phyloP scores from a whole-genome alignment of 1,140 invertebrate genomes.

The Drosophila orosa region DNA sequence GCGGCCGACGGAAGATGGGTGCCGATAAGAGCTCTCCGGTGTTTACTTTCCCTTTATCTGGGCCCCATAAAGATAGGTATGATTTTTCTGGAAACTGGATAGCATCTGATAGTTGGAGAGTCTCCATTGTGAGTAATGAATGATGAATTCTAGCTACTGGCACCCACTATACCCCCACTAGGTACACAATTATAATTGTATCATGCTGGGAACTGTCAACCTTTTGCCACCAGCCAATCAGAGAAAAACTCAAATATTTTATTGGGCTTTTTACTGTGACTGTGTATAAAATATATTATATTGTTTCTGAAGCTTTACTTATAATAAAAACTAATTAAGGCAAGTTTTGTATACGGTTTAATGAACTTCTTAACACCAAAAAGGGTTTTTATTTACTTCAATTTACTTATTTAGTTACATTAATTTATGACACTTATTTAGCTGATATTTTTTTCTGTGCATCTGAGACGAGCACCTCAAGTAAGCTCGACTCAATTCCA shows the following conservation, averaged over 20 bases:
- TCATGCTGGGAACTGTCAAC: conserved; percentile 8
- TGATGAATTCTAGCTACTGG: not conserved
- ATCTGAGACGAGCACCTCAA: not conserved
- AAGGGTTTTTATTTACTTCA: not conserved
- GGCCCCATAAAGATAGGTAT: conserved; percentile 32
- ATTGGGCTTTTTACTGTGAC: not conserved
- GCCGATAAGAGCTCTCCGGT: conserved; percentile 22
- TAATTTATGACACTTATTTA: not conserved
- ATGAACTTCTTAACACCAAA: not conserved
- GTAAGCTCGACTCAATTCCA: conserved; percentile 5
- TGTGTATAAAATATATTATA: not conserved
- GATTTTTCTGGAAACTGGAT: conserved; percentile 11
- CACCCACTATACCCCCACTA: not conserved
- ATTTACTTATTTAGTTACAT: not conserved
- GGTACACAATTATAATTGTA: too few species aligned
- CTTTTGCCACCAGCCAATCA: conserved; percentile 23
- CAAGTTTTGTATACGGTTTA: not conserved
- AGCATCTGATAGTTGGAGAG: not conserved
- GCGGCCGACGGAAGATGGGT: not conserved
- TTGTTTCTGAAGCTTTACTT: not conserved
- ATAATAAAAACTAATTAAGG: not conserved
- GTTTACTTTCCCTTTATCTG: conserved; percentile 49
- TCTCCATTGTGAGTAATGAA: not conserved
- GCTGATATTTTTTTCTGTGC: conserved; percentile 4
- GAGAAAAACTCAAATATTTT: conserved; percentile 15